These are phyloP conservation scores for Dendrolimus kikuchii DNA, from an alignment of 1,140 invertebrate genomes.

Conservation along the genomic window DNA sequence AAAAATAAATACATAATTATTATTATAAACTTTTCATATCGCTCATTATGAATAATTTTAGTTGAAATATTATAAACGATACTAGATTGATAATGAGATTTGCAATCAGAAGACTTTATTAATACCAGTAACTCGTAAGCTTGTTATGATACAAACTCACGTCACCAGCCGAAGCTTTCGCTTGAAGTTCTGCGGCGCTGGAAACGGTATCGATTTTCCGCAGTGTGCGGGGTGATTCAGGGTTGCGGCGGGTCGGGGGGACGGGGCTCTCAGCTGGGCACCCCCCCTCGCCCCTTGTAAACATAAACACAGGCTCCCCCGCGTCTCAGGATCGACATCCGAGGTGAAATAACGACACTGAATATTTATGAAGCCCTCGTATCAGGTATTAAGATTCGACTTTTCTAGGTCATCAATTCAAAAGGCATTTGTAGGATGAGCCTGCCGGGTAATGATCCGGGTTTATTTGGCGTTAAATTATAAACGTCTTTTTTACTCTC, in stretches of 20 bases:
- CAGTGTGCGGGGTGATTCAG: constrained; percentile 23
- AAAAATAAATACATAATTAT: too few relatives aligned
- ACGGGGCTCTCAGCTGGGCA: constrained; percentile 45
- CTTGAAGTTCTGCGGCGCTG: constrained; percentile 49
- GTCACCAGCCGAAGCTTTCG: constrained; percentile 43
- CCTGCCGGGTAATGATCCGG: constrained; percentile 1
- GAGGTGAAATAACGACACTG: constrained; percentile 65
- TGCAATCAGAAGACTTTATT: too few relatives aligned
- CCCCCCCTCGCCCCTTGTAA: constrained; percentile 46
- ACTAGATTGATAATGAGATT: too few relatives aligned
- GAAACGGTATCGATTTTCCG: constrained; percentile 62
- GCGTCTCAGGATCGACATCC: constrained; percentile 54
- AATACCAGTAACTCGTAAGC: not conserved
- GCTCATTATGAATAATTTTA: too few relatives aligned
- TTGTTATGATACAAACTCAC: constrained; percentile 32
- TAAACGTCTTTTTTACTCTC: not conserved
- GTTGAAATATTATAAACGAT: too few relatives aligned
- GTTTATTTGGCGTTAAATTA: not conserved
- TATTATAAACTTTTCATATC: too few relatives aligned
- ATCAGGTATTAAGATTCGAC: constrained; percentile 58
- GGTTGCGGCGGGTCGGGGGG: constrained; percentile 13
- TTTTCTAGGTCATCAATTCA: constrained; percentile 57
- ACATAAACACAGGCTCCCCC: constrained; percentile 60
- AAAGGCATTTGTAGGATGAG: constrained; percentile 27
- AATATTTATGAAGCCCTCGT: constrained; percentile 64